These are phyloP conservation scores for Lates calcarifer DNA, from an alignment of 2,113 vertebrate genomes.

Conservation along the genomic window DNA sequence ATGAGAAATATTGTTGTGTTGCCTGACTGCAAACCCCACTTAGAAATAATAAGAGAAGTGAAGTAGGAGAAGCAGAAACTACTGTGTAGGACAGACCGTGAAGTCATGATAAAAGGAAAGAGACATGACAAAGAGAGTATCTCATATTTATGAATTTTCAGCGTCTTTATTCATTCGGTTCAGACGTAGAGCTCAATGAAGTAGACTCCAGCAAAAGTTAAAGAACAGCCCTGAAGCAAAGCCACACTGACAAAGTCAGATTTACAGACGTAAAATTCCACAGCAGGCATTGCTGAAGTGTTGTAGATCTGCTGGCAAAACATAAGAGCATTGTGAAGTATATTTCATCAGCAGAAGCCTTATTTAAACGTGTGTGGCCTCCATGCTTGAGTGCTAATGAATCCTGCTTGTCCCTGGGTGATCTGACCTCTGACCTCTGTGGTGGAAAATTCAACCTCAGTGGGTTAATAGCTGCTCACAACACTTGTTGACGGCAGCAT, in stretches of 20 bases:
- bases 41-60: not conserved
- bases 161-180: not conserved
- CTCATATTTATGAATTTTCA: not conserved
- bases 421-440: conserved; percentile 15
- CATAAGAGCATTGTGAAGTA: not conserved
- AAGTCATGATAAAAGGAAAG: not conserved
- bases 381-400: not conserved
- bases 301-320: conserved; percentile 10
- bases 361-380: not conserved
- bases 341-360: not conserved
- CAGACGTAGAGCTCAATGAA: not conserved
- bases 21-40: conserved; percentile 3
- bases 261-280: not conserved
- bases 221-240: conserved; percentile 4
- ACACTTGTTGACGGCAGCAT: not conserved
- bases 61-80: not conserved
- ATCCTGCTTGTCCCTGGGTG: not conserved
- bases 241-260: not conserved
- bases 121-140: not conserved
- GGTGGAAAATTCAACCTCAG: not conserved
- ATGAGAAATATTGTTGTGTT: not conserved
- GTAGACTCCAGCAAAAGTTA: not conserved
- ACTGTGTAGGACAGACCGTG: not conserved
- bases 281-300: not conserved
- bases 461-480: not conserved